phyloP scores from a whole-genome alignment of 2,797 vertebrate genomes.

The Malacoctenus gilli region DNA sequence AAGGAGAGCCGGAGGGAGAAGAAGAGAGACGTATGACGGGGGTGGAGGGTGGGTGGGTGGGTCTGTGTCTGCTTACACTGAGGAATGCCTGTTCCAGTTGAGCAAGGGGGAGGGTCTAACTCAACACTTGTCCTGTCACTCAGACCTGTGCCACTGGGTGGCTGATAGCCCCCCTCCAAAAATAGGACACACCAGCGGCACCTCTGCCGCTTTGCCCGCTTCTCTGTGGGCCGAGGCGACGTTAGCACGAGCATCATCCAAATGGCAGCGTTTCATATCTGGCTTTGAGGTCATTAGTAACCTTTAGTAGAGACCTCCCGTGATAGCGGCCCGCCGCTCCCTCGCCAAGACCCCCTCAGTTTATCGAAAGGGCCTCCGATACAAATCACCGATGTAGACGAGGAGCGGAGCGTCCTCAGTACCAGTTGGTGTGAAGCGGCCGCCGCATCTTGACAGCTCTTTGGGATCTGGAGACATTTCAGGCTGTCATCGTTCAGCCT shows the following conservation, averaged over 20 bases:
- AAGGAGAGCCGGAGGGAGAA: conserved; percentile 43
- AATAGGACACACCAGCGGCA: conserved; percentile 74
- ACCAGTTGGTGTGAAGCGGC: conserved; percentile 3
- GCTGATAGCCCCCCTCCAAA: conserved; percentile 78
- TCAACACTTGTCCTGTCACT: conserved; percentile 87
- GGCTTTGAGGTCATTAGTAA: conserved; percentile 44
- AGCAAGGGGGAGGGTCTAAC: conserved; percentile 70
- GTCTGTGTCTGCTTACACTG: conserved; percentile 77
- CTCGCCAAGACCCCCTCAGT: background rate
- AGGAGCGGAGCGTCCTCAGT: conserved; percentile 6
- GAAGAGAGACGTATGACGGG: conserved; percentile 58
- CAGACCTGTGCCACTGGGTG: conserved; percentile 69
- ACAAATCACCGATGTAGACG: conserved; percentile 7
- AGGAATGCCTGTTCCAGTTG: conserved; percentile 77
- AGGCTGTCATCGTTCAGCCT: conserved; percentile 46
- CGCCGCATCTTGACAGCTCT: conserved; percentile 14
- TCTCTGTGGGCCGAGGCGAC: conserved; percentile 52
- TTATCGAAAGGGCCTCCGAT: conserved; percentile 12
- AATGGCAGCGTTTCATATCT: conserved; percentile 54
- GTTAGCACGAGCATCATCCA: conserved; percentile 53
- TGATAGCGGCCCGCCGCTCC: conserved; percentile 6
- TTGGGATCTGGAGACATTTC: conserved; percentile 40
- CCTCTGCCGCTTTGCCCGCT: conserved; percentile 49
- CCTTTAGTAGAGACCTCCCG: conserved; percentile 21
- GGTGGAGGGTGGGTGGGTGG: conserved; percentile 50